phyloP scores from a whole-genome alignment of 2,888 invertebrate species.

The Cephus runcator region DNA sequence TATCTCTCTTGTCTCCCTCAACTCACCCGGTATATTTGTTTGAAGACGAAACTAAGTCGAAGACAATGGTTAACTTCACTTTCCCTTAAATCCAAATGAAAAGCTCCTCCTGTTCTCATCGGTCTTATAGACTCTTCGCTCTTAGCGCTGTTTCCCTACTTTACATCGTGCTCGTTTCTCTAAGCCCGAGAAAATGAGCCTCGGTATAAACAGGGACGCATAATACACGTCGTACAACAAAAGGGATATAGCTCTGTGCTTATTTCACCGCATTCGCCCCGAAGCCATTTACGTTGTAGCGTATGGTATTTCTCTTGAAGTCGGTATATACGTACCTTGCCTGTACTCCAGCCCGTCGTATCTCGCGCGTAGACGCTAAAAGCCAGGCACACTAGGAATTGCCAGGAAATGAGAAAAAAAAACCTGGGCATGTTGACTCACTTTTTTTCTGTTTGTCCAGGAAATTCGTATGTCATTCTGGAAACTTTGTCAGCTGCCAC shows the following conservation, averaged over 20 bases:
- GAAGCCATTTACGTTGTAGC: background rate
- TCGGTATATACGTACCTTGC: background rate
- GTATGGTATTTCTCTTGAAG: background rate
- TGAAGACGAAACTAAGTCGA: background rate
- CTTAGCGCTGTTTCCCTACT: background rate
- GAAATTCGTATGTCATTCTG: background rate
- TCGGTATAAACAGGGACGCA: background rate
- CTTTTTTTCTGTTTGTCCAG: background rate
- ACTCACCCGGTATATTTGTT: background rate
- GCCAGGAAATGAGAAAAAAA: background rate
- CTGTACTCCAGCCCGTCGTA: background rate
- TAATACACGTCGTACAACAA: background rate
- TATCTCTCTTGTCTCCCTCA: background rate
- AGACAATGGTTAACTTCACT: background rate
- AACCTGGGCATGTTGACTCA: background rate
- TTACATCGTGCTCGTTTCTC: background rate
- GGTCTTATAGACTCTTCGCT: background rate
- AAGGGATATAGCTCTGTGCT: background rate
- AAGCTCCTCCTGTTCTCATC: background rate
- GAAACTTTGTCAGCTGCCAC: background rate
- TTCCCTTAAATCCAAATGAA: background rate
- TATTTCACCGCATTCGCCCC: background rate
- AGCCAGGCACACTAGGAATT: background rate
- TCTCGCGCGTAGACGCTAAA: background rate
- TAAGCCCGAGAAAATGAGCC: background rate